Percentiles rank a stretch among this genome's conserved stretches.
Evolutionary conservation across 2,888 invertebrate genomes (phyloP).

Genomic region (Spatulosminthurus flaviceps): DNA sequence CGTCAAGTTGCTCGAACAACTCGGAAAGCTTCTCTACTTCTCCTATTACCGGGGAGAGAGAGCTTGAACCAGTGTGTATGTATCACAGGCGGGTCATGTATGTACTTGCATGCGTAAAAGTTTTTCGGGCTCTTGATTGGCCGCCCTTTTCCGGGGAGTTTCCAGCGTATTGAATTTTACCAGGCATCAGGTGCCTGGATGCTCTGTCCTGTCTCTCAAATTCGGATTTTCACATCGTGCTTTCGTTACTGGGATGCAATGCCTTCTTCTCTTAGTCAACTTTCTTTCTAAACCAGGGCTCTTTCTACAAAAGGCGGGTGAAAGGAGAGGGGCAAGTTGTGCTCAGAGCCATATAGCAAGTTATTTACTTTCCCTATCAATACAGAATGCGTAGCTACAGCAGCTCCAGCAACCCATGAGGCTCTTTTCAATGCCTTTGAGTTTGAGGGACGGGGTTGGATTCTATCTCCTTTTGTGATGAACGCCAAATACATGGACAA

Average conservation of each 20-base stretch:
- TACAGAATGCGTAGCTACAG: no score
- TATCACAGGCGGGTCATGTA: slow-evolving; percentile 2
- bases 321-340: no score
- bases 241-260: neutral
- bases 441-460: no score
- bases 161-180: slow-evolving; percentile 29
- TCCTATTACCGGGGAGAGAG: neutral
- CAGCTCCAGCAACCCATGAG: no score
- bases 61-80: neutral
- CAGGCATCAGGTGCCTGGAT: slow-evolving; percentile 21
- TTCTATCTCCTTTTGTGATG: no score
- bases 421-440: no score
- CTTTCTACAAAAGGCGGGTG: no score
- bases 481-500: no score
- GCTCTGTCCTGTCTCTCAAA: neutral
- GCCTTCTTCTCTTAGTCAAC: neutral
- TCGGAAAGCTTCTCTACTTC: neutral
- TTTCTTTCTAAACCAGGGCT: neutral
- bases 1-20: neutral
- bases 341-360: no score
- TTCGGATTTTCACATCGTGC: slow-evolving; percentile 2
- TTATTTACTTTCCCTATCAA: no score
- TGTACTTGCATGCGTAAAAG: slow-evolving; percentile 33
- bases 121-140: slow-evolving; percentile 24
- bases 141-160: slow-evolving; percentile 15